Evolutionary conservation across 2,797 vertebrate species (phyloP).

Genomic region (Anableps anableps): DNA sequence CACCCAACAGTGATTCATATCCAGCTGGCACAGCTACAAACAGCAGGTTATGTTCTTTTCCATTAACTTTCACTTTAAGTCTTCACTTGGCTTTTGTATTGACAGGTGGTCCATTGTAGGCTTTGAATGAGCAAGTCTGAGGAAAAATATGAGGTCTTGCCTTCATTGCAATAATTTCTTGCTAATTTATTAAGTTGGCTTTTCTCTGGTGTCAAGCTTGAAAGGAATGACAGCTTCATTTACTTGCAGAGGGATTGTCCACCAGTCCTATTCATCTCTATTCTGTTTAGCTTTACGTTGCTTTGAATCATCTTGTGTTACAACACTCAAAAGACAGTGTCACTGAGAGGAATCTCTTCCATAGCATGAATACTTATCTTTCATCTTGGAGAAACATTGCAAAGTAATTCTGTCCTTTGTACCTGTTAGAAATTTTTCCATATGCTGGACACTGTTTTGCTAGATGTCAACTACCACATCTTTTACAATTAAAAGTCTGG

Average conservation of each 20-base stretch:
- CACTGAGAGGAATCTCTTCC: not conserved
- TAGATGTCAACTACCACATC: conserved; percentile 1
- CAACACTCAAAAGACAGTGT: not conserved
- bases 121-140: not conserved
- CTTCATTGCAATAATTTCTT: not conserved
- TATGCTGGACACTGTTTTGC: conserved; percentile 2
- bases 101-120: conserved; percentile 5
- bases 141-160: not conserved
- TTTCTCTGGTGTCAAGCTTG: conserved; percentile 3
- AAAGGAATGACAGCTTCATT: not conserved
- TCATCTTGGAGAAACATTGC: not conserved
- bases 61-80: not conserved
- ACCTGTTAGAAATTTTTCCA: not conserved
- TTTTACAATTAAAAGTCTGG: conserved; percentile 5
- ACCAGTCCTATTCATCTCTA: not conserved
- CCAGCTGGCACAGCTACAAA: conserved; percentile 1
- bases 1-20: not conserved
- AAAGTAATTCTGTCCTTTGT: not conserved
- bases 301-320: not conserved
- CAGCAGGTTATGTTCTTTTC: not conserved
- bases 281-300: not conserved
- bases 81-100: not conserved
- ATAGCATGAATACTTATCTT: not conserved
- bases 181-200: not conserved
- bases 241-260: not conserved